A percentile compares a stretch with the other conserved stretches of the same genome.
Evolutionary conservation across 1,140 invertebrate species (phyloP).

Genomic region (Scaptomyza graminum): DNA sequence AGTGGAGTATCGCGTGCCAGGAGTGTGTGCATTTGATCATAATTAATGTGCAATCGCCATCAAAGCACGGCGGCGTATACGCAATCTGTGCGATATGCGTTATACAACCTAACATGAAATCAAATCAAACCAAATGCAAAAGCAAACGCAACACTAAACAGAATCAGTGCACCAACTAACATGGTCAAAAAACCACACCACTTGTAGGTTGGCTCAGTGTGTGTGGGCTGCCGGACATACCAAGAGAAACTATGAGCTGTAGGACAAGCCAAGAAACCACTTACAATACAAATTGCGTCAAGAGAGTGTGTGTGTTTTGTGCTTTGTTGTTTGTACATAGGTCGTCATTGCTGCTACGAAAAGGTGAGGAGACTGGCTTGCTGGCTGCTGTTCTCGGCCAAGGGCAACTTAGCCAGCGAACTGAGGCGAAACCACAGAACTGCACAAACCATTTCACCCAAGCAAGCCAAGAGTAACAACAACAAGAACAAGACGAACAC

Average conservation of each 20-base stretch:
- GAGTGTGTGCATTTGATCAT: conserved; percentile 34
- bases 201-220: neutral
- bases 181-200: too few species aligned
- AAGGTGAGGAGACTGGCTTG: neutral
- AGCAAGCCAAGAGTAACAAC: neutral
- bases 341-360: neutral
- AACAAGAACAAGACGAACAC: neutral
- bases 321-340: conserved; percentile 1
- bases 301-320: neutral
- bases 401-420: conserved; percentile 5
- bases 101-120: conserved; percentile 15
- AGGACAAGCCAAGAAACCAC: neutral
- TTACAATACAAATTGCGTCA: neutral
- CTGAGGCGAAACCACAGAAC: neutral
- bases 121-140: neutral
- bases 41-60: conserved; percentile 56
- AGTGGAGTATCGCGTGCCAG: conserved; percentile 30
- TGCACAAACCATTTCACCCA: conserved; percentile 7
- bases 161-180: neutral
- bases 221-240: neutral
- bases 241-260: neutral
- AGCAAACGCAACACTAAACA: too few species aligned
- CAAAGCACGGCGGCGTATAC: conserved; percentile 40
- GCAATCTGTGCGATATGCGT: conserved; percentile 24
- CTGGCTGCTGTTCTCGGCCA: conserved; percentile 8